Percentiles rank a stretch among this genome's conserved stretches.
These are phyloP conservation scores for Sphenopsis melanotis DNA, from an alignment of 2,797 vertebrate species.

Conservation along the genomic window DNA sequence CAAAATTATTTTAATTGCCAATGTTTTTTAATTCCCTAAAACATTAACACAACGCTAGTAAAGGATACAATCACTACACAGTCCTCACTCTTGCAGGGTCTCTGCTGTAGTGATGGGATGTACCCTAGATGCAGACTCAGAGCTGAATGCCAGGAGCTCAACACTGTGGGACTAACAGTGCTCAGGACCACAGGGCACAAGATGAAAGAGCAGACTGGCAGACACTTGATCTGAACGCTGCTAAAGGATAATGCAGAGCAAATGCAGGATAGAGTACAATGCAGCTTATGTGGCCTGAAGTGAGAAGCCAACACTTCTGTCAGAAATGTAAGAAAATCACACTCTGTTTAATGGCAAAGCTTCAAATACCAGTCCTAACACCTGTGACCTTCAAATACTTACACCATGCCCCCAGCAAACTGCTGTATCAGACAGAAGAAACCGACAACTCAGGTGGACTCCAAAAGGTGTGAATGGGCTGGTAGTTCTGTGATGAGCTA, in stretches of 20 bases:
- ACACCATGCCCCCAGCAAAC: accelerated
- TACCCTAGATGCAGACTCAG: background rate
- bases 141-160: background rate
- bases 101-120: background rate
- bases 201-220: background rate
- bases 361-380: background rate
- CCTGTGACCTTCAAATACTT: background rate
- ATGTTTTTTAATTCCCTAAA: background rate
- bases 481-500: background rate
- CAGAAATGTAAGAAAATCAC: background rate
- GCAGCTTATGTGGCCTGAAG: background rate
- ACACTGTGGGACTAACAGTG: background rate
- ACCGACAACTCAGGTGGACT: background rate
- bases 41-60: background rate
- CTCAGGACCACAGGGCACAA: background rate
- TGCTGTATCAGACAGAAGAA: background rate
- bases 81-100: background rate
- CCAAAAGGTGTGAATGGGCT: background rate
- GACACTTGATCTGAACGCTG: background rate
- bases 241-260: background rate
- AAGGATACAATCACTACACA: background rate
- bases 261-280: background rate
- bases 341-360: background rate
- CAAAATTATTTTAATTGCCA: constrained; percentile 23
- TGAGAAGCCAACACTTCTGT: background rate